Percentiles rank a stretch among this genome's conserved stretches.
Conservation (phyloP, 2,888 invertebrate genomes). For the Onchidella celtica region DNA sequence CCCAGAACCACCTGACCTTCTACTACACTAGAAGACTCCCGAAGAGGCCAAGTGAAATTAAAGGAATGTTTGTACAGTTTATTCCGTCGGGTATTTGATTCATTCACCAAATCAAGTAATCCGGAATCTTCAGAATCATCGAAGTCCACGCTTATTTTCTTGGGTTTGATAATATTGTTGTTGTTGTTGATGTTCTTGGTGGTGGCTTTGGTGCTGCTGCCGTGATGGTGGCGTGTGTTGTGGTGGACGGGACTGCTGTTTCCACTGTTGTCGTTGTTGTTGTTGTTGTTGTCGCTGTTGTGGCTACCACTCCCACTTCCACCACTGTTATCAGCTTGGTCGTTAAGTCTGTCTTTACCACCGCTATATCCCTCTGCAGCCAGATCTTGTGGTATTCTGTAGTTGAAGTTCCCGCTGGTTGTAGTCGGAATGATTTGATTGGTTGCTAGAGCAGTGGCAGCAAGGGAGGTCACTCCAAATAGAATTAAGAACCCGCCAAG, state of each 20-base stretch:
- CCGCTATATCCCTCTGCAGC: not conserved
- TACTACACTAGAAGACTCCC: slow-evolving; percentile 86
- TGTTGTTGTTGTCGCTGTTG: not conserved
- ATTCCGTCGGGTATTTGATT: slow-evolving; percentile 42
- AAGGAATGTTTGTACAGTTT: slow-evolving; percentile 61
- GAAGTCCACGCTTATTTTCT: not conserved
- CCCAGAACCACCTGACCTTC: slow-evolving; percentile 94
- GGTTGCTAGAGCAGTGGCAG: not conserved
- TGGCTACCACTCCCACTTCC: not conserved
- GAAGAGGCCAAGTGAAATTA: slow-evolving; percentile 76
- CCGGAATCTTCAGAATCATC: not conserved
- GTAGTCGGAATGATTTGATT: not conserved
- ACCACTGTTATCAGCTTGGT: not conserved
- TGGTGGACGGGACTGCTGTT: not conserved
- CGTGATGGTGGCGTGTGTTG: slow-evolving; percentile 24
- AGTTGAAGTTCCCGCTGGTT: slow-evolving; percentile 24
- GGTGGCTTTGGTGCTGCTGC: not conserved
- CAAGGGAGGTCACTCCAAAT: not conserved
- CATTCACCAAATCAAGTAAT: not conserved
- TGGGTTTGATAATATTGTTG: not conserved
- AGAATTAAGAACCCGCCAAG: not conserved
- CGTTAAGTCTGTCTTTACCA: not conserved
- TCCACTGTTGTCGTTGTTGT: not conserved
- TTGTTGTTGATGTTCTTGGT: not conserved
- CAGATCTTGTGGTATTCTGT: not conserved